A percentile compares a stretch with the other conserved stretches of the same genome.
These are phyloP conservation scores for Canis aureus DNA, from an alignment of 2,113 vertebrate species.

Conservation along the genomic window DNA sequence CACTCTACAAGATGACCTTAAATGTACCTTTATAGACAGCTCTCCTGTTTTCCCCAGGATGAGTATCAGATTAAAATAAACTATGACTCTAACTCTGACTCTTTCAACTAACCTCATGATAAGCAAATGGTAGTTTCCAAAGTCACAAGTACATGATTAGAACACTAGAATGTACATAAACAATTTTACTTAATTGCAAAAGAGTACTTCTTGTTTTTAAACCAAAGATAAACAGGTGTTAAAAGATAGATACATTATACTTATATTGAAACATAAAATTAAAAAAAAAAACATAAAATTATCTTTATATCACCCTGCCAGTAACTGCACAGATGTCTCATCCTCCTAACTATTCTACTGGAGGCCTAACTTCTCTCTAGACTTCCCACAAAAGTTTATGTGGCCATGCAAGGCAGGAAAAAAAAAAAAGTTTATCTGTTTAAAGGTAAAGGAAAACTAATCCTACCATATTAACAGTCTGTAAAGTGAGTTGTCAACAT, in stretches of 20 bases:
- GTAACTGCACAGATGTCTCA: not conserved
- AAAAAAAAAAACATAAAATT: not conserved
- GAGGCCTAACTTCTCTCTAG: not conserved
- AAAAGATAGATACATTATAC: not conserved
- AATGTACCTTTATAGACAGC: not conserved
- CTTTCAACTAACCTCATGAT: conserved; percentile 23
- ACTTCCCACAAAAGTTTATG: not conserved
- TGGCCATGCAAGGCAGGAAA: not conserved
- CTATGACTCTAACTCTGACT: not conserved
- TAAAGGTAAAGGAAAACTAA: conserved; percentile 56
- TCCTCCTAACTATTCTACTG: not conserved
- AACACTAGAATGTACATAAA: conserved; percentile 37
- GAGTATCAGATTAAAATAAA: conserved; percentile 22
- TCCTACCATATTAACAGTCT: conserved; percentile 39
- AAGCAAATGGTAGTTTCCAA: conserved; percentile 47
- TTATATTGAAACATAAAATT: conserved; percentile 6
- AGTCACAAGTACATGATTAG: conserved; percentile 4
- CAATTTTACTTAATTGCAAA: conserved; percentile 2
- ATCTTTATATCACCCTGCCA: not conserved
- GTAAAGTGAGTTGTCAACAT: conserved; percentile 12
- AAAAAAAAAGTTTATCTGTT: not conserved
- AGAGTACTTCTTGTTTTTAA: conserved; percentile 40
- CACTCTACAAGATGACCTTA: not conserved
- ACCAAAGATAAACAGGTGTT: not conserved
- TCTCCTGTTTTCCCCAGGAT: not conserved